These are phyloP conservation scores for Hydrozoanthus gracilis DNA, from an alignment of 92 coral and sea anemone species.

Conservation along the genomic window DNA sequence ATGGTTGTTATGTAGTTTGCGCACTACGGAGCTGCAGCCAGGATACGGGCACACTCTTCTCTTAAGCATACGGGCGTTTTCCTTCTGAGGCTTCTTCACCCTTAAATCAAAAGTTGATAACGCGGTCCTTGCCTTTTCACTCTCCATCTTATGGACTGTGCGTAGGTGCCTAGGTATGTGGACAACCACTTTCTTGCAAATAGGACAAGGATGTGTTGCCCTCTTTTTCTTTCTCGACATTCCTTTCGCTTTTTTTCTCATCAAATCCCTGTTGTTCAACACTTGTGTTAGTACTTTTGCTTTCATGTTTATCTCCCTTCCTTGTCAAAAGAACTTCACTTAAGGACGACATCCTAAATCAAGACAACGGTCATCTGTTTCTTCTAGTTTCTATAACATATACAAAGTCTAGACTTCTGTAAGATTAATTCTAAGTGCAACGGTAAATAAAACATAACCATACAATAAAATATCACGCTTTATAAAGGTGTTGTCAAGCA, in stretches of 20 bases:
- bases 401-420: not conserved
- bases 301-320: not conserved
- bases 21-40: not conserved
- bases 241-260: not conserved
- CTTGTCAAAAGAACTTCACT: not conserved
- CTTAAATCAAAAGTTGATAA: slow-evolving; percentile 4
- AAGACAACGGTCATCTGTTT: not conserved
- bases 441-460: slow-evolving; percentile 9
- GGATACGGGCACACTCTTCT: slow-evolving; percentile 2
- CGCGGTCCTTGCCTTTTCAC: slow-evolving; percentile 12
- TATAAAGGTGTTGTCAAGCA: slow-evolving; percentile 5
- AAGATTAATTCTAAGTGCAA: not conserved
- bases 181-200: slow-evolving; percentile 29
- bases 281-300: not conserved
- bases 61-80: not conserved
- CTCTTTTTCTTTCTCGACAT: not conserved
- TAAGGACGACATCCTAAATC: not conserved
- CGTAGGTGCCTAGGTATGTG: slow-evolving; percentile 42
- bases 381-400: not conserved
- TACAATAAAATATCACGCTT: not conserved
- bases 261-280: not conserved
- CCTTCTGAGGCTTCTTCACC: not conserved
- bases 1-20: slow-evolving; percentile 9
- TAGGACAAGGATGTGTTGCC: not conserved
- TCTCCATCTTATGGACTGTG: slow-evolving; percentile 27